These are phyloP conservation scores for Lypha dubia DNA, from an alignment of 2,888 invertebrate genomes.

Conservation along the genomic window DNA sequence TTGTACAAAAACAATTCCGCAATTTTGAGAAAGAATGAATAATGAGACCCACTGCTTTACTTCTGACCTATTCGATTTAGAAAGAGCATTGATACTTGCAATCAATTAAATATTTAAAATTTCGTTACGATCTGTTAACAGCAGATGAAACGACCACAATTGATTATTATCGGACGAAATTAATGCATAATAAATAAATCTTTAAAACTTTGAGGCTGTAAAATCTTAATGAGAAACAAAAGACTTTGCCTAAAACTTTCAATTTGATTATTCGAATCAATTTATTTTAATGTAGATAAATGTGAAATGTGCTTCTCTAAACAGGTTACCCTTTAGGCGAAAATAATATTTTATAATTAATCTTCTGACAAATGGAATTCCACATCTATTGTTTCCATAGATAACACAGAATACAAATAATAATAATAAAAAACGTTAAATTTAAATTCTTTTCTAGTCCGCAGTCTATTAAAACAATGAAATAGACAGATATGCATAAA, in stretches of 20 bases:
- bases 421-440: constrained; percentile 51
- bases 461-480: constrained; percentile 36
- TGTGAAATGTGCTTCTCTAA: not conserved
- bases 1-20: too few species aligned
- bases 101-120: not conserved
- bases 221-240: too few species aligned
- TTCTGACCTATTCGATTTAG: not conserved
- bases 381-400: constrained; percentile 47
- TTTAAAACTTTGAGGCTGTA: not conserved
- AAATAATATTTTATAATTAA: constrained; percentile 35
- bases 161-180: not conserved
- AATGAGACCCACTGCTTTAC: too few species aligned
- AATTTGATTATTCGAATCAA: constrained; percentile 20
- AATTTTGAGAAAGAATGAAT: too few species aligned
- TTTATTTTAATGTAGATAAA: constrained; percentile 31
- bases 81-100: not conserved
- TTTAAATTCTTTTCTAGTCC: constrained; percentile 60
- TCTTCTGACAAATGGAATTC: constrained; percentile 39
- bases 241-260: constrained; percentile 20
- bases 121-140: not conserved
- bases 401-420: constrained; percentile 11
- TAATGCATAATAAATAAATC: not conserved
- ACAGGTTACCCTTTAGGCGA: constrained; percentile 22
- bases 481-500: not conserved
- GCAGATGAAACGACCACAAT: not conserved